Evolutionary conservation across 2,888 invertebrate species (phyloP).

Genomic region (Scaptodrosophila latifasciaeformis): DNA sequence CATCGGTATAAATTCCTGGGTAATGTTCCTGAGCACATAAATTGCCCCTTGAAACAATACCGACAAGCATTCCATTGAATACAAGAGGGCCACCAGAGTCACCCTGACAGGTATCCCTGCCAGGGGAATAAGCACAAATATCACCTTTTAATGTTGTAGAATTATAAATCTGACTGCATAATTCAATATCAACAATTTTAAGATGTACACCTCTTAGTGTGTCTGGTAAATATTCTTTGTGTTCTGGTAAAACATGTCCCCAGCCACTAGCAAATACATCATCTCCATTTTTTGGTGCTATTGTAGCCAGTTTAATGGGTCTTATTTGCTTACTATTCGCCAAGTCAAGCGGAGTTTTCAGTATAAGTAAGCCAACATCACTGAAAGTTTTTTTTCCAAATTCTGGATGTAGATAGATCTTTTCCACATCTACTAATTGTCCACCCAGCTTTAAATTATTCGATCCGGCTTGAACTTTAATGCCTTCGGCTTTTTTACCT

Average conservation of each 20-base stretch:
- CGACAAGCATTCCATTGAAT: constrained; percentile 28
- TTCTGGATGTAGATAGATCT: constrained; percentile 70
- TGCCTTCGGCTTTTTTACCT: constrained; percentile 17
- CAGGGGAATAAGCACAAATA: constrained; percentile 22
- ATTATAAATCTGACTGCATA: constrained; percentile 72
- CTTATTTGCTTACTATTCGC: constrained; percentile 62
- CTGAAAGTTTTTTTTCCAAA: constrained; percentile 72
- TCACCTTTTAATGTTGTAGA: neutral
- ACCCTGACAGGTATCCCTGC: constrained; percentile 38
- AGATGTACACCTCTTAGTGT: constrained; percentile 74
- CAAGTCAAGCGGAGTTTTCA: constrained; percentile 74
- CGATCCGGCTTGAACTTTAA: constrained; percentile 76
- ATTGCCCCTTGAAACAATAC: constrained; percentile 41
- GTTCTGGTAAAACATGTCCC: too few species aligned
- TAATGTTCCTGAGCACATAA: constrained; percentile 20
- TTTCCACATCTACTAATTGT: too few species aligned
- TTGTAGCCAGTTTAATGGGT: constrained; percentile 72
- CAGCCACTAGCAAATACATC: constrained; percentile 41
- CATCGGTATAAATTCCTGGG: constrained; percentile 41
- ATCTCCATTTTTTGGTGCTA: constrained; percentile 29
- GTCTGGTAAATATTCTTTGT: neutral
- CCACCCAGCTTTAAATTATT: too few species aligned
- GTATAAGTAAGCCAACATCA: constrained; percentile 77
- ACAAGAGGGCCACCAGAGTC: constrained; percentile 54
- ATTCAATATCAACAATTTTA: constrained; percentile 63